These are phyloP conservation scores for Eciton burchellii DNA, from an alignment of 1,140 invertebrate species.

Conservation along the genomic window DNA sequence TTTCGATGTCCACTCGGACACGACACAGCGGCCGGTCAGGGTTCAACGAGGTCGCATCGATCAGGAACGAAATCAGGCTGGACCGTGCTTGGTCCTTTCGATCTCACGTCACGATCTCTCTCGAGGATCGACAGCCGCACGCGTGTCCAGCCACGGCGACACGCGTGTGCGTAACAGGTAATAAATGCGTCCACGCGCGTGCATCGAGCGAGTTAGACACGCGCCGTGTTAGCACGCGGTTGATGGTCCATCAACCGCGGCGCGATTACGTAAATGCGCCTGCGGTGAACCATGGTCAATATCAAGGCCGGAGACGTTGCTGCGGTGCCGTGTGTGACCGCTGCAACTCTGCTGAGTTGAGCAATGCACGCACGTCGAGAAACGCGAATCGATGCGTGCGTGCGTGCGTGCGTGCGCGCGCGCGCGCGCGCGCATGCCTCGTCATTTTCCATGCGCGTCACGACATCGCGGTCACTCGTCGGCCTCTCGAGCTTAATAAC, in stretches of 20 bases:
- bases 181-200: constrained; percentile 19
- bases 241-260: constrained; percentile 54
- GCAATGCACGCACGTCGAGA: not conserved
- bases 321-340: constrained; percentile 1
- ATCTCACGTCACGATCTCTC: constrained; percentile 4
- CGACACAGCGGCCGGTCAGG: constrained; percentile 39
- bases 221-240: constrained; percentile 69
- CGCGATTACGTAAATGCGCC: constrained; percentile 65
- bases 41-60: constrained; percentile 61
- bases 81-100: not conserved
- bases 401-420: no score
- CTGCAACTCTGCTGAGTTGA: not conserved
- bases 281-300: constrained; percentile 69
- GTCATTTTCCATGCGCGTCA: not conserved
- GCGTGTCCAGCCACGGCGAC: not conserved
- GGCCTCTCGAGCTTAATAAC: not conserved
- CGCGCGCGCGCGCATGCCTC: no score
- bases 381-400: not conserved
- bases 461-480: not conserved
- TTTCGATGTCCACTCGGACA: constrained; percentile 13
- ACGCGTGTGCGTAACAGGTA: constrained; percentile 23
- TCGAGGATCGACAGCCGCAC: not conserved
- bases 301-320: constrained; percentile 67
- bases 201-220: constrained; percentile 65
- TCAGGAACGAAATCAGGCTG: constrained; percentile 39